Conservation (phyloP, 2,113 vertebrate species). For the Alethe castanea region DNA sequence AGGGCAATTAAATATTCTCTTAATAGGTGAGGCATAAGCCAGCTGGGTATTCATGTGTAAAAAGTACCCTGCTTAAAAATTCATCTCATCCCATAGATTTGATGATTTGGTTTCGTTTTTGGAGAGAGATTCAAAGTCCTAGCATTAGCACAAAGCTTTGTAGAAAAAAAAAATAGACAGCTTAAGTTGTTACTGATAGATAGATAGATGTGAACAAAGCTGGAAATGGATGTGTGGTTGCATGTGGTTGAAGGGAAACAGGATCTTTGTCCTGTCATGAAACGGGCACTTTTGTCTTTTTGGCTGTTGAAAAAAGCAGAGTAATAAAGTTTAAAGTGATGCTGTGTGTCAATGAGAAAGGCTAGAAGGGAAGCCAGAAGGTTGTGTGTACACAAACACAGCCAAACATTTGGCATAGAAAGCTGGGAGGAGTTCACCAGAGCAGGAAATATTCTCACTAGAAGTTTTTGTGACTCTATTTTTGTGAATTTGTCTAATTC, state of each 20-base stretch:
- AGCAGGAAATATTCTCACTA: neutral
- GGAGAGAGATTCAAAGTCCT: neutral
- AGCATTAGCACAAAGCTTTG: neutral
- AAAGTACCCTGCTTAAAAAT: neutral
- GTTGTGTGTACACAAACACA: neutral
- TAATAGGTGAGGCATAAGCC: neutral
- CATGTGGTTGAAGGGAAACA: neutral
- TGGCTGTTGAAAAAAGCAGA: neutral
- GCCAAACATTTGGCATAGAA: neutral
- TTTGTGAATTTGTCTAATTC: neutral
- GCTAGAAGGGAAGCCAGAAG: neutral
- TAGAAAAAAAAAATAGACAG: neutral
- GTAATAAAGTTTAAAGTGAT: neutral
- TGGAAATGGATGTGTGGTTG: neutral
- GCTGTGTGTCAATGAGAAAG: neutral
- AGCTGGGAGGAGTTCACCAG: neutral
- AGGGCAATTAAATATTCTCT: neutral
- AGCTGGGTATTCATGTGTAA: neutral
- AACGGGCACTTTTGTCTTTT: neutral
- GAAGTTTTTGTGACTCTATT: neutral
- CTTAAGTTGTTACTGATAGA: neutral
- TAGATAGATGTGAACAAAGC: neutral
- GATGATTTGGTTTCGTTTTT: neutral
- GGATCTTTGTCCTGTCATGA: neutral
- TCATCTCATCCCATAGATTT: neutral